Conservation (phyloP, 2,113 vertebrate genomes). For the Eulemur macaco region DNA sequence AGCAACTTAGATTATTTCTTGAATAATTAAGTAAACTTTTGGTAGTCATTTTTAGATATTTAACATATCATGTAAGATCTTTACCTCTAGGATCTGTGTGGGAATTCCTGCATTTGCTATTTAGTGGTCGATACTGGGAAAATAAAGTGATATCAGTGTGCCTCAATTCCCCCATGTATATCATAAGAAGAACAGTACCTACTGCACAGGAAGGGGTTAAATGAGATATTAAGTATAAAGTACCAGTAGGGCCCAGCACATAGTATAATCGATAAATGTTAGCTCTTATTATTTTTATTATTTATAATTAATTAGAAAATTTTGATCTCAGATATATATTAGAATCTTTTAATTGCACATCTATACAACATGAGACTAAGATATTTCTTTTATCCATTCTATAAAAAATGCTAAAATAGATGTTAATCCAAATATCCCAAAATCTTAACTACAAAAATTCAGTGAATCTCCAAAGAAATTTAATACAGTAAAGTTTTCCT, state of each 20-base stretch:
- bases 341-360: background rate
- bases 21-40: background rate
- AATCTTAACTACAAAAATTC: background rate
- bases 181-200: background rate
- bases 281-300: background rate
- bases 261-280: background rate
- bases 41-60: background rate
- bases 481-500: background rate
- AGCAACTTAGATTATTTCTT: background rate
- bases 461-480: background rate
- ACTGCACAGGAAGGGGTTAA: background rate
- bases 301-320: background rate
- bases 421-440: background rate
- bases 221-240: background rate
- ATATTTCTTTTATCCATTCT: background rate
- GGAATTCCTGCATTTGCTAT: background rate
- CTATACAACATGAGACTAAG: background rate
- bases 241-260: background rate
- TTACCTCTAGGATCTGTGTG: background rate
- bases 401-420: background rate
- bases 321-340: background rate
- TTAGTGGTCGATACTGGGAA: background rate
- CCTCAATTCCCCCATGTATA: background rate
- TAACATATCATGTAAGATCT: background rate
- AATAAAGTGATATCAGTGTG: background rate